Percentiles rank a stretch among this genome's conserved stretches.
Evolutionary conservation across 2,113 vertebrate species (phyloP).

Genomic region (Amblyopsis rosae): DNA sequence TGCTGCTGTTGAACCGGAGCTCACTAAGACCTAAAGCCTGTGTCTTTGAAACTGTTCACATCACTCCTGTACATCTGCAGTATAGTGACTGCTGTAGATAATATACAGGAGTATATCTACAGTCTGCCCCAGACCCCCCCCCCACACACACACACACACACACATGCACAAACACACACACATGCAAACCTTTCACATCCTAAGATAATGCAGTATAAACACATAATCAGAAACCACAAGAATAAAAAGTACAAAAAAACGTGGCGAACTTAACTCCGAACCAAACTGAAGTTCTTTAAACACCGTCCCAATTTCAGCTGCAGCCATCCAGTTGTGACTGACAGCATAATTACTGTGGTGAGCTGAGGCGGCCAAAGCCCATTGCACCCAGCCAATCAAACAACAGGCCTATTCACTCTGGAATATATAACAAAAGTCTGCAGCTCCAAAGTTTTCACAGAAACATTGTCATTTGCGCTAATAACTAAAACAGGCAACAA

Average conservation of each 20-base stretch:
- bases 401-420: conserved; percentile 48
- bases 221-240: background rate
- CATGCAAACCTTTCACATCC: no score
- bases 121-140: background rate
- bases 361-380: conserved; percentile 62
- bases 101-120: background rate
- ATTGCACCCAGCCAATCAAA: conserved; percentile 71
- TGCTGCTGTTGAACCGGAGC: no score
- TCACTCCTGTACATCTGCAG: no score
- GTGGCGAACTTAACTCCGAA: background rate
- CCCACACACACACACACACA: no score
- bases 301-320: conserved; percentile 43
- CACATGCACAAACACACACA: no score
- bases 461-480: conserved; percentile 18
- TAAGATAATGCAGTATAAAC: no score
- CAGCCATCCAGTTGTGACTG: conserved; percentile 72
- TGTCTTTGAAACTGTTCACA: background rate
- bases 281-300: conserved; percentile 47
- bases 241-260: no score
- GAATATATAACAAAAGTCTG: conserved; percentile 44
- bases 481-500: no score
- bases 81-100: background rate
- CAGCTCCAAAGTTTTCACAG: conserved; percentile 37
- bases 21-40: no score
- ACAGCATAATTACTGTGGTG: conserved; percentile 74